phyloP scores from a whole-genome alignment of 1,140 invertebrate genomes.

The Drosophila lacteicornis region DNA sequence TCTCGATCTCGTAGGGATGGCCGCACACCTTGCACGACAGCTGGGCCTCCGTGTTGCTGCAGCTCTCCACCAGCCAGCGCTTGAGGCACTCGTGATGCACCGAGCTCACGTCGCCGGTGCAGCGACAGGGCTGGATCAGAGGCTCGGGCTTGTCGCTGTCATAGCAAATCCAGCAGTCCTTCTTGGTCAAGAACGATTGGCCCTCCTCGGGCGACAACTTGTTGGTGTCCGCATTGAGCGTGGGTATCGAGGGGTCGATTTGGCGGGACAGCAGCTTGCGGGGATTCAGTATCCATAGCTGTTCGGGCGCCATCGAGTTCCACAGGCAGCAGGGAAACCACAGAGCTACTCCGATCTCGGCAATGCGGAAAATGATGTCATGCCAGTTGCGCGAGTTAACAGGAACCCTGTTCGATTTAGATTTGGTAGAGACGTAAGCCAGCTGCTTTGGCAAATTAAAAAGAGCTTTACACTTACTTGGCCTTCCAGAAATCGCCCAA shows the following conservation, averaged over 20 bases:
- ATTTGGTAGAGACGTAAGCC: slow-evolving; percentile 32
- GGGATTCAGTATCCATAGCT: slow-evolving; percentile 97
- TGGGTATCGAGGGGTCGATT: slow-evolving; percentile 85
- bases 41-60: slow-evolving; percentile 86
- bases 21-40: slow-evolving; percentile 93
- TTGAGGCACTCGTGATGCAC: slow-evolving; percentile 97
- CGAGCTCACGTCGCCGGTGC: slow-evolving; percentile 94
- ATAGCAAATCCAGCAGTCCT: slow-evolving; percentile 98
- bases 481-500: slow-evolving; percentile 96
- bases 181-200: slow-evolving; percentile 85
- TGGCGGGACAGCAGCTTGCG: slow-evolving; percentile 91
- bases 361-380: slow-evolving; percentile 94
- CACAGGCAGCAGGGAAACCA: slow-evolving; percentile 98
- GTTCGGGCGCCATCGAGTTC: slow-evolving; percentile 97
- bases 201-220: slow-evolving; percentile 83
- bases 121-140: slow-evolving; percentile 95
- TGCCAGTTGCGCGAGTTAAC: slow-evolving; percentile 95
- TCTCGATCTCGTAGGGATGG: slow-evolving; percentile 90
- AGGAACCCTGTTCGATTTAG: slow-evolving; percentile 89
- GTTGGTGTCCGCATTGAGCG: slow-evolving; percentile 76
- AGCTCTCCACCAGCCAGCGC: slow-evolving; percentile 92
- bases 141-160: slow-evolving; percentile 92
- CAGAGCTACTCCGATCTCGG: slow-evolving; percentile 96
- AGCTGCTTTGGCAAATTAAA: slow-evolving; percentile 11
- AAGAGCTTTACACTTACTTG: slow-evolving; percentile 87